Evolutionary conservation across 2,113 vertebrate genomes (phyloP).

Genomic region (Shinisaurus crocodilurus): DNA sequence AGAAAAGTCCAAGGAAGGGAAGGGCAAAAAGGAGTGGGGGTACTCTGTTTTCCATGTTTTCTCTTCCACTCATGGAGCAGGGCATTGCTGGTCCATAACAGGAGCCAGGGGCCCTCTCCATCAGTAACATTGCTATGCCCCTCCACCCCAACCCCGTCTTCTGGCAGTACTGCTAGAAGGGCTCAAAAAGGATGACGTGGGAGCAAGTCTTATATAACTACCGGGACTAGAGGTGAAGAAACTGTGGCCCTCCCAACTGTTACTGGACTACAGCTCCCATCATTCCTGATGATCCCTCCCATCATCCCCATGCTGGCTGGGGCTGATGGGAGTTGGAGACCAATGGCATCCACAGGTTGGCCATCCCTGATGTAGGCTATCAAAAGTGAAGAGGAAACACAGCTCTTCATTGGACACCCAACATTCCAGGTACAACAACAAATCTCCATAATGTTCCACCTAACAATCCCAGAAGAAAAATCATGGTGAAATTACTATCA

Average conservation of each 20-base stretch:
- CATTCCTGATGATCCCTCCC: too few species aligned
- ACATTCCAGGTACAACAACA: not conserved
- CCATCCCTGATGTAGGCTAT: not conserved
- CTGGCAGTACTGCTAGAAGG: not conserved
- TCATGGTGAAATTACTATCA: not conserved
- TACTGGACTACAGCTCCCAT: too few species aligned
- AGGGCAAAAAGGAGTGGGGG: too few species aligned
- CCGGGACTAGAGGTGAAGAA: too few species aligned
- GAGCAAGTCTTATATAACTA: not conserved
- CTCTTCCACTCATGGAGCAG: too few species aligned
- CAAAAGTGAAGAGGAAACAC: not conserved
- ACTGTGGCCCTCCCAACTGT: too few species aligned
- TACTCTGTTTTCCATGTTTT: too few species aligned
- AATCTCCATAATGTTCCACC: not conserved
- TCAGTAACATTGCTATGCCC: not conserved
- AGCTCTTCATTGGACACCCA: not conserved
- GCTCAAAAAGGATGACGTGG: not conserved
- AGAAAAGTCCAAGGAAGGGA: too few species aligned
- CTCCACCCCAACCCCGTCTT: not conserved
- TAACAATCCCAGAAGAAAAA: not conserved
- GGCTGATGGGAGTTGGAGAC: too few species aligned
- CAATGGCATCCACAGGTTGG: too few species aligned
- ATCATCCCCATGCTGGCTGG: too few species aligned
- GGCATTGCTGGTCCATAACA: not conserved
- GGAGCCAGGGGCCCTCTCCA: not conserved